Conservation (phyloP, 2,113 vertebrate genomes). For the Setophaga coronata region DNA sequence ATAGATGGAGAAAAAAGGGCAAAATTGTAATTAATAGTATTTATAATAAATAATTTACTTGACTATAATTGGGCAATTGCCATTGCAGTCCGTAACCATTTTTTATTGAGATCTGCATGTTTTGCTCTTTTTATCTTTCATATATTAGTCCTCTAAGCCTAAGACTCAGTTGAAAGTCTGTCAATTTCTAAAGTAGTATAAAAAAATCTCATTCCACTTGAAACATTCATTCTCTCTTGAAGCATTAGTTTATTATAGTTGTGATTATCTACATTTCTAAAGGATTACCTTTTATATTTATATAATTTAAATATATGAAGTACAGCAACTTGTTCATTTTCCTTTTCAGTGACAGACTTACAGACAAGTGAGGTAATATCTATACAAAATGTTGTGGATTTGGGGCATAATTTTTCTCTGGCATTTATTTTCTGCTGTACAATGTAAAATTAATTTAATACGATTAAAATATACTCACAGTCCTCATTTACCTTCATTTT, state of each 20-base stretch:
- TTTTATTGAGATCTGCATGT: neutral
- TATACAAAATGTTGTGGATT: neutral
- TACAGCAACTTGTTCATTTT: neutral
- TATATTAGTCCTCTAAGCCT: neutral
- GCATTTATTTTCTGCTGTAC: neutral
- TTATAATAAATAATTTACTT: constrained; percentile 29
- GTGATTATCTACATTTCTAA: neutral
- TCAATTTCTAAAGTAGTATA: neutral
- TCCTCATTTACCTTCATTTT: neutral
- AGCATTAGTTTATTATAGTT: neutral
- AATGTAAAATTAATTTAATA: neutral
- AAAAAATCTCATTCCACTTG: neutral
- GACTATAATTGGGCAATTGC: neutral
- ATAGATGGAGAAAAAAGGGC: neutral
- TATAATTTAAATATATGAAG: neutral
- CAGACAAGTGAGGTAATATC: neutral
- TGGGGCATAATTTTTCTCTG: neutral
- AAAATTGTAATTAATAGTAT: constrained; percentile 35
- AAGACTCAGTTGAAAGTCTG: neutral
- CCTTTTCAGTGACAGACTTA: neutral
- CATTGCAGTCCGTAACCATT: neutral
- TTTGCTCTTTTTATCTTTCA: neutral
- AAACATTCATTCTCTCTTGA: neutral
- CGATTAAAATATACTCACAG: neutral
- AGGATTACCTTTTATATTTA: neutral